Conservation (phyloP, 2,113 vertebrate genomes). For the Aldabrachelys gigantea region DNA sequence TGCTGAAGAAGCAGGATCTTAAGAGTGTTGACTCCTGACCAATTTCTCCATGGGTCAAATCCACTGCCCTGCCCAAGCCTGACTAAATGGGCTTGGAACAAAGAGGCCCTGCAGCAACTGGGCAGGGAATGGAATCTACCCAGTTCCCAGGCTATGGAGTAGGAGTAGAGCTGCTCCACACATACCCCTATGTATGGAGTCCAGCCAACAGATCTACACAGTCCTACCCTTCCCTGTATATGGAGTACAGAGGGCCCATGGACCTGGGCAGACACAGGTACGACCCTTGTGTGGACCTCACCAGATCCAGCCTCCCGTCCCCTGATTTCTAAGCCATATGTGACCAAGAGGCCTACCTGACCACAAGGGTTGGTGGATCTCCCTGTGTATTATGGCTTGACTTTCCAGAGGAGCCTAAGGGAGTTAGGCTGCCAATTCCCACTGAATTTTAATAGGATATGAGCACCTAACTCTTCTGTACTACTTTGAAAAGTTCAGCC, state of each 20-base stretch:
- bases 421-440: neutral
- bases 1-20: neutral
- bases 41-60: neutral
- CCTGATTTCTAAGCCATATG: neutral
- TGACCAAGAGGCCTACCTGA: neutral
- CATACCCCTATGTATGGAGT: accelerated
- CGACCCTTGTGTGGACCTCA: neutral
- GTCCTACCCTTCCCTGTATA: neutral
- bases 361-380: neutral
- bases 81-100: neutral
- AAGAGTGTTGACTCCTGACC: no score
- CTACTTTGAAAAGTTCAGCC: neutral
- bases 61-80: neutral
- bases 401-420: neutral
- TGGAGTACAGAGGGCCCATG: neutral
- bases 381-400: accelerated
- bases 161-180: neutral
- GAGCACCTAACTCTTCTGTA: neutral
- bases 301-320: neutral
- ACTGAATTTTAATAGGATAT: accelerated
- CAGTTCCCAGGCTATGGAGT: neutral
- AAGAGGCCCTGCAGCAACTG: neutral
- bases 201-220: neutral
- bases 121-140: neutral
- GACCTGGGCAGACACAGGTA: neutral